phyloP scores from a whole-genome alignment of 1,140 invertebrate species.

The Heterodera carotae region DNA sequence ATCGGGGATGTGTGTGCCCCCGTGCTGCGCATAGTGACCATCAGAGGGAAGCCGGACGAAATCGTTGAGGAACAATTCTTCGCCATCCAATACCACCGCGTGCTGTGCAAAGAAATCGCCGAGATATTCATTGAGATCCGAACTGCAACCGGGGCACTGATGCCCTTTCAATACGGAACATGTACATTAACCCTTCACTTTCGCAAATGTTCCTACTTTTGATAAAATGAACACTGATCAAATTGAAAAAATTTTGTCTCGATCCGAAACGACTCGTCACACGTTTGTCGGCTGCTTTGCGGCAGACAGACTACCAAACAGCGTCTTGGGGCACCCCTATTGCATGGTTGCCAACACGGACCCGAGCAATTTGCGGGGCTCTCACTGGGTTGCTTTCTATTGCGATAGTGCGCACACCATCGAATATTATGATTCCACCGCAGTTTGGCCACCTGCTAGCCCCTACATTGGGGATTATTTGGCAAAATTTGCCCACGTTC shows the following conservation, averaged over 20 bases:
- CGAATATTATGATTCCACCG: conserved; percentile 19
- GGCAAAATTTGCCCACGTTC: background rate
- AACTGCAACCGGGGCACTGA: conserved; percentile 3
- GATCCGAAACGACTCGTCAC: background rate
- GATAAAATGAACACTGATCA: conserved; percentile 5
- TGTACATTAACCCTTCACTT: conserved; percentile 30
- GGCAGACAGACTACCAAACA: background rate
- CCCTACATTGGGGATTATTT: background rate
- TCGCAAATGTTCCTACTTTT: conserved; percentile 11
- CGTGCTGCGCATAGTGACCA: conserved; percentile 31
- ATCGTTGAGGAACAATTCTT: conserved; percentile 8
- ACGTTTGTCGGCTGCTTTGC: background rate
- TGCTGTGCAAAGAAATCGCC: conserved; percentile 24
- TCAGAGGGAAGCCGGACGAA: conserved; percentile 6
- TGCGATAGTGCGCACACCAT: background rate
- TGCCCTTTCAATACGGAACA: conserved; percentile 24
- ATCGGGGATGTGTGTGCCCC: conserved; percentile 28
- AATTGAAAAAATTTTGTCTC: background rate
- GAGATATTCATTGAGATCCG: conserved; percentile 29
- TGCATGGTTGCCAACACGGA: conserved; percentile 1
- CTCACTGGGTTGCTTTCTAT: conserved; percentile 7
- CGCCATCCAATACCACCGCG: conserved; percentile 18
- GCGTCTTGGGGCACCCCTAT: too few relatives aligned
- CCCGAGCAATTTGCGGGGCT: background rate
- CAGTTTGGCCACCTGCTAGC: background rate